Evolutionary conservation across 2,113 vertebrate genomes (phyloP), one percentile per base, ranked within the genome.

Genomic region (Ochotona princeps): DNA sequence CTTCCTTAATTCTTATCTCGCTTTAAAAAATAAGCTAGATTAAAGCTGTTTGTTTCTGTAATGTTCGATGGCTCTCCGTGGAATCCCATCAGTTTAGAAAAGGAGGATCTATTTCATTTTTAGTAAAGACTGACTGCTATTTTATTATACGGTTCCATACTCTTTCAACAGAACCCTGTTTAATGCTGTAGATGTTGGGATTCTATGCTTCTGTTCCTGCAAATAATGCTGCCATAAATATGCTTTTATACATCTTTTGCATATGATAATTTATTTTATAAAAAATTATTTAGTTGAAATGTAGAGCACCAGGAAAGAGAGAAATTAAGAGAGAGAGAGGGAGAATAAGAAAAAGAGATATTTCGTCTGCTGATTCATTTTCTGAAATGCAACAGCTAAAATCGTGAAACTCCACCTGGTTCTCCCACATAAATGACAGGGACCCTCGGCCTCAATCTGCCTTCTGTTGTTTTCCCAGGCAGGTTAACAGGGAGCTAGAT

Each of bases 191-290:
- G 23, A 8, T 30, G 14, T 73, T 74, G 65, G 54, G 54, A 73
- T 47, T 88, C 60, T 78, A 28, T 86, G 12, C 63, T 89, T 91
- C 26, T 7, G 28, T 8, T 81, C 54, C 79, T 73, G 23, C 7
- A 51, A 32, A 32, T 47, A 69, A 66, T 60, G 8, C 23, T 95
- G 10, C 49, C 25, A 10, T 60, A 51, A 87, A 35, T 8, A 5
- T 82, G 76, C 25, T 79, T 73, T 90, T 51, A 69, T 91, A 83
- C 8, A 17, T 86, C 5, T 83, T 78, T 83, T 44, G 20, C 5
- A 49, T 26, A 7, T 67, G 35, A 32, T 60, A 61, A 51, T 80
- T 38, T 65, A 23, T 67, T 26, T 65, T 65, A 26, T 65, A 10
- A 23, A 26, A 26, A 44, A 44, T 4, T 65, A 26, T 65, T 65